Evolutionary conservation across 2,113 vertebrate species (phyloP), one percentile per base, ranked within the genome.

Genomic region (Cricetomys ansorgei): DNA sequence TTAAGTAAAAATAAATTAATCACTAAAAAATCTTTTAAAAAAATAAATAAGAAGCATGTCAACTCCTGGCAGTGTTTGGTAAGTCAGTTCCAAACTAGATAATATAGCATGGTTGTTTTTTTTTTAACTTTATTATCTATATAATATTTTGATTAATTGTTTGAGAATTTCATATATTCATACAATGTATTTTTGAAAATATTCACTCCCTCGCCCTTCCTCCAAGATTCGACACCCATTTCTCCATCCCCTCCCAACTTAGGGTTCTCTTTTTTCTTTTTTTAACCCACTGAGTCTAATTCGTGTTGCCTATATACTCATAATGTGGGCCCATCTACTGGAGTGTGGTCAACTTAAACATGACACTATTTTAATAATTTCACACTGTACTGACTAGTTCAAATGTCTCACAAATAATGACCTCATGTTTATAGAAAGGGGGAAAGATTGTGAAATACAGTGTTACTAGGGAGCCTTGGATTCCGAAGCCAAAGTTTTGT

Each of bases 351-450:
- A 34, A 50, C 43, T 29, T 85, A 85, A 67, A 85, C 43, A 67
- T 53, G 64, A 37, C 59, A 21, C 50, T 88, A 86, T 84, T 93
- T 97, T 65, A 92, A 50, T 57, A 89, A 77, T 73, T 89, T 94
- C 37, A 59, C 31, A 96, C 40, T 37, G 23, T 59, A 43, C 43
- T 62, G 29, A 43, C 43, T 62, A 43, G 55, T 40, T 83, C 43
- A 83, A 40, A 43, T 57, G n/a, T n/a, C 34, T 55, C 53, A 40
- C 34, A 80, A 59, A 59, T n/a, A 88, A 84, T 93, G 25, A n/a
- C n/a, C 92, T 93, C 23, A n/a, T 90, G 8, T 97, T 98, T 97
- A 85, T 85, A 99, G 98, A 98, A 92, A 79, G 98, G 98, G 57
- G 8, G 43, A 90, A 83, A 12, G 50, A 90, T 79, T 65, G 76